Evolutionary conservation across 2,113 vertebrate species (phyloP).

Genomic region (Phrynosoma platyrhinos): DNA sequence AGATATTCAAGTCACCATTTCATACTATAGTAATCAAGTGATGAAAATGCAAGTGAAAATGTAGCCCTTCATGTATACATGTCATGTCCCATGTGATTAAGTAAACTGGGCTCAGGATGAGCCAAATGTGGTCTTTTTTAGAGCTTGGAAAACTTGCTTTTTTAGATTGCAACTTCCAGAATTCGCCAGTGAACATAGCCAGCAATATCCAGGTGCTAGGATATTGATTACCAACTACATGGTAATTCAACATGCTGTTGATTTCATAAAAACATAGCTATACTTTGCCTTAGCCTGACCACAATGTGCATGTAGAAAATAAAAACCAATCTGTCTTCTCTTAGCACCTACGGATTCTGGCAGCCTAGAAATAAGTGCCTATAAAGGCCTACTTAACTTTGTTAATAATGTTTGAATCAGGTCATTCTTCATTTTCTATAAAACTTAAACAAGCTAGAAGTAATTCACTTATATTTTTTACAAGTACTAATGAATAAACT

Average conservation of each 20-base stretch:
- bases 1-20: background rate
- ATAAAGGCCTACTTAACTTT: conserved; percentile 67
- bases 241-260: background rate
- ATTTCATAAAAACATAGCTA: background rate
- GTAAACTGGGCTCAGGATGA: background rate
- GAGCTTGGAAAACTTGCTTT: background rate
- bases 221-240: background rate
- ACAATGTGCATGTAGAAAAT: background rate
- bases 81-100: background rate
- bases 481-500: conserved; percentile 68
- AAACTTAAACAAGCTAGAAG: conserved; percentile 66
- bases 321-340: background rate
- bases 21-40: background rate
- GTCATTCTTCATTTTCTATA: conserved; percentile 68
- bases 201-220: background rate
- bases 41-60: background rate
- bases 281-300: conserved; percentile 9
- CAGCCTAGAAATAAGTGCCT: conserved; percentile 64
- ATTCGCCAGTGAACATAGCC: background rate
- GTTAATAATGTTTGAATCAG: conserved; percentile 69
- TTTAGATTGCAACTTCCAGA: background rate
- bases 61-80: no score
- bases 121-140: background rate
- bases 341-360: conserved; percentile 54
- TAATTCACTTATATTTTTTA: conserved; percentile 60